phyloP scores from a whole-genome alignment of 2,113 vertebrate genomes.

The Emydocephalus ijimae region DNA sequence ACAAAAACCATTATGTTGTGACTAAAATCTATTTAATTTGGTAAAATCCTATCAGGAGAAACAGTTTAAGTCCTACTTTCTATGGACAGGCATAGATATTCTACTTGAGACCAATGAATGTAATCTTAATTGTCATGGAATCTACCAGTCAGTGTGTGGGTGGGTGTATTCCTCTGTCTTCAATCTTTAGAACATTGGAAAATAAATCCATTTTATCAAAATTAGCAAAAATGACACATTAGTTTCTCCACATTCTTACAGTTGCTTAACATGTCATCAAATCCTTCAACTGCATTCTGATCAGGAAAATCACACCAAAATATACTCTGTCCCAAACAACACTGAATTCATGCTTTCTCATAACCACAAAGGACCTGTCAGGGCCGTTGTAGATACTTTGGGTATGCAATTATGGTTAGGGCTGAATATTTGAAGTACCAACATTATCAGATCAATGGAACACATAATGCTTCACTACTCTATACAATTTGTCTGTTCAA shows the following conservation, averaged over 20 bases:
- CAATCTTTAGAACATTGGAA: too few species aligned
- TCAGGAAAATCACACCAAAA: not conserved
- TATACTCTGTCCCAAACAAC: not conserved
- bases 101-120: too few species aligned
- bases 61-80: not conserved
- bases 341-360: not conserved
- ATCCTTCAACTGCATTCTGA: not conserved
- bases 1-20: not conserved
- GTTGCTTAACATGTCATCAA: not conserved
- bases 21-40: not conserved
- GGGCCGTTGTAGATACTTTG: too few species aligned
- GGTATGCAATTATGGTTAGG: not conserved
- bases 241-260: not conserved
- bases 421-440: not conserved
- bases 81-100: not conserved
- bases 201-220: too few species aligned
- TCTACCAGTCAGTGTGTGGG: too few species aligned
- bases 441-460: not conserved
- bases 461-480: not conserved
- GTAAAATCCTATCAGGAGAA: not conserved
- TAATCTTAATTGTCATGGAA: too few species aligned
- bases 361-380: not conserved
- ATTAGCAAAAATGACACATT: not conserved
- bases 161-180: too few species aligned
- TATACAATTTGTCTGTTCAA: not conserved